phyloP scores from a whole-genome alignment of 2,113 vertebrate species.

The Thinocorus orbignyianus region DNA sequence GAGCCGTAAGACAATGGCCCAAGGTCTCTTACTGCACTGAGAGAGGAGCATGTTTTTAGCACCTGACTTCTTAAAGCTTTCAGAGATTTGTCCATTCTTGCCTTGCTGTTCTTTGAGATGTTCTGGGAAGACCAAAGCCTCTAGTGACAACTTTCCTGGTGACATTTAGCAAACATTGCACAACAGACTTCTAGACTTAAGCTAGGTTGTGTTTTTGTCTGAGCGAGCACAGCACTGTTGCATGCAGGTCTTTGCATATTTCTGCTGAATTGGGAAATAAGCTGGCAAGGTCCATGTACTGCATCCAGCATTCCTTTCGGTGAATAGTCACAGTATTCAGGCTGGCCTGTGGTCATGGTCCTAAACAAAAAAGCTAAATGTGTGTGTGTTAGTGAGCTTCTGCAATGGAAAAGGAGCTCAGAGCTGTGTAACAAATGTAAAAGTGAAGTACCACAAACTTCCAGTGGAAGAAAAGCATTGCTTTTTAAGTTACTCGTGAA shows the following conservation, averaged over 20 bases:
- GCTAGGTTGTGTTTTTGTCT: neutral
- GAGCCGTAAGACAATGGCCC: neutral
- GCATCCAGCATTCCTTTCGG: neutral
- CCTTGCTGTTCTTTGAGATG: neutral
- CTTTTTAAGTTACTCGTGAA: neutral
- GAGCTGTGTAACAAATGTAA: neutral
- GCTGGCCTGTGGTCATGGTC: neutral
- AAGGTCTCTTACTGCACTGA: neutral
- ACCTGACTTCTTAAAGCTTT: neutral
- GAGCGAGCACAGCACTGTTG: neutral
- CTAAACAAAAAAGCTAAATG: neutral
- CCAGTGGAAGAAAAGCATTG: neutral
- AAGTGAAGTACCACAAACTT: neutral
- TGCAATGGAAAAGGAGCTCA: neutral
- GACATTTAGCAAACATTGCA: neutral
- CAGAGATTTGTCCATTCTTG: neutral
- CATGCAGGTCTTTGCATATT: neutral
- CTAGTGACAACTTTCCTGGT: neutral
- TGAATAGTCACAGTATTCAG: conserved; percentile 6
- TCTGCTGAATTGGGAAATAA: conserved; percentile 16
- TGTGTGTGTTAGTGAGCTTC: neutral
- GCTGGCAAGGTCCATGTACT: neutral
- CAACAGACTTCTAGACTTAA: neutral
- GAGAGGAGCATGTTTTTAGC: neutral
- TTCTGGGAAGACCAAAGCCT: neutral